These are phyloP conservation scores for Myotis findleyi DNA, from an alignment of 2,797 vertebrate genomes.

Conservation along the genomic window DNA sequence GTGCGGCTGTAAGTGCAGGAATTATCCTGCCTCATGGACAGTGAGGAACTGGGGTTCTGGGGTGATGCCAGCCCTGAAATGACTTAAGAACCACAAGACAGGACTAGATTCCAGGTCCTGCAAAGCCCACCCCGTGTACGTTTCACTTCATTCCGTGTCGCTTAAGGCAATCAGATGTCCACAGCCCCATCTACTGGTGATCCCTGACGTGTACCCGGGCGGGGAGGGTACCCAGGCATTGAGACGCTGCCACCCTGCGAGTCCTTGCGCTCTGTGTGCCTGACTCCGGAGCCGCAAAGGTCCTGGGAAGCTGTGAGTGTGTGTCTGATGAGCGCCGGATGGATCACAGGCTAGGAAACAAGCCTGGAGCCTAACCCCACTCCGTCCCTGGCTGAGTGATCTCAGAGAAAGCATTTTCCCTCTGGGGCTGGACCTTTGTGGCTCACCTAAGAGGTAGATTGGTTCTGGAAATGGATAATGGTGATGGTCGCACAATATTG, in stretches of 20 bases:
- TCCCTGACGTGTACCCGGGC: not conserved
- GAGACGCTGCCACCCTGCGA: not conserved
- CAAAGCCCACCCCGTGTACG: not conserved
- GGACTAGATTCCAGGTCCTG: not conserved
- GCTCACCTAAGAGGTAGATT: not conserved
- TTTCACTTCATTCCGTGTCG: not conserved
- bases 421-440: not conserved
- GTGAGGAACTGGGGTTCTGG: not conserved
- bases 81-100: not conserved
- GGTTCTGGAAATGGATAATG: not conserved
- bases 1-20: not conserved
- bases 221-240: not conserved
- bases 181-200: too few relatives aligned
- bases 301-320: not conserved
- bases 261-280: not conserved
- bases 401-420: not conserved
- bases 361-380: not conserved
- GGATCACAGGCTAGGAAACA: not conserved
- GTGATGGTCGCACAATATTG: not conserved
- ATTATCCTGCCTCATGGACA: not conserved
- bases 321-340: not conserved
- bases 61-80: not conserved
- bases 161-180: not conserved
- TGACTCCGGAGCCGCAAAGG: not conserved
- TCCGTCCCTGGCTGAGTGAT: not conserved